These are phyloP conservation scores for Rotaria magnacalcarata DNA, from an alignment of 2,888 invertebrate species.

Conservation along the genomic window DNA sequence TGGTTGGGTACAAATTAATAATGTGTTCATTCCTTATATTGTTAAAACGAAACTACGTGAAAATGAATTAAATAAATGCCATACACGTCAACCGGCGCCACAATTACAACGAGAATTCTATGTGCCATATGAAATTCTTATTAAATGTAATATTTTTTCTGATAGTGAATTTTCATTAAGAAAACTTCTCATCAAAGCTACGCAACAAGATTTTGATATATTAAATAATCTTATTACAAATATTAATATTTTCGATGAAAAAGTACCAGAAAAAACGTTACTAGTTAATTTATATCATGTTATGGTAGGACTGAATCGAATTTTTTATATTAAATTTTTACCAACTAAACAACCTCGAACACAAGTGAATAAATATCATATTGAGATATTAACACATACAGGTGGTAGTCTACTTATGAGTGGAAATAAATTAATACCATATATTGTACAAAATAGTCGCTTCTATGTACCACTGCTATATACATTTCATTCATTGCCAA, in stretches of 20 bases:
- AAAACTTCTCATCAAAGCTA: constrained; percentile 22
- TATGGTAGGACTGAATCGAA: not conserved
- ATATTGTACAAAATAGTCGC: constrained; percentile 12
- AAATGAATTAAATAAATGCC: not conserved
- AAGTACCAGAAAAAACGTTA: constrained; percentile 5
- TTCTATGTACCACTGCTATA: constrained; percentile 17
- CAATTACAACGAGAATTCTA: constrained; percentile 35
- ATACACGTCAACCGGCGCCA: not conserved
- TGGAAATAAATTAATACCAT: constrained; percentile 2
- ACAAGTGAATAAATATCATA: constrained; percentile 34
- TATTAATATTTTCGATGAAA: constrained; percentile 28
- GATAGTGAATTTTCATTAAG: not conserved
- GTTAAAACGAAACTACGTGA: not conserved
- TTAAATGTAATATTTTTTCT: constrained; percentile 23
- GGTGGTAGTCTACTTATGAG: constrained; percentile 11
- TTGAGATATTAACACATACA: not conserved
- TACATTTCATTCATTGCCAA: not conserved
- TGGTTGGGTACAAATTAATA: constrained; percentile 29
- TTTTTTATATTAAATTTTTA: not conserved
- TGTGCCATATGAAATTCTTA: constrained; percentile 25
- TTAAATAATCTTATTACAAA: constrained; percentile 27
- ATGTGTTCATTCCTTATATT: not conserved
- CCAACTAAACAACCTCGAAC: constrained; percentile 11
- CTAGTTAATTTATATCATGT: constrained; percentile 14
- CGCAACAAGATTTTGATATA: constrained; percentile 21